These are phyloP conservation scores for Aphelenchoides fujianensis DNA, from an alignment of 1,140 invertebrate genomes.

Conservation along the genomic window DNA sequence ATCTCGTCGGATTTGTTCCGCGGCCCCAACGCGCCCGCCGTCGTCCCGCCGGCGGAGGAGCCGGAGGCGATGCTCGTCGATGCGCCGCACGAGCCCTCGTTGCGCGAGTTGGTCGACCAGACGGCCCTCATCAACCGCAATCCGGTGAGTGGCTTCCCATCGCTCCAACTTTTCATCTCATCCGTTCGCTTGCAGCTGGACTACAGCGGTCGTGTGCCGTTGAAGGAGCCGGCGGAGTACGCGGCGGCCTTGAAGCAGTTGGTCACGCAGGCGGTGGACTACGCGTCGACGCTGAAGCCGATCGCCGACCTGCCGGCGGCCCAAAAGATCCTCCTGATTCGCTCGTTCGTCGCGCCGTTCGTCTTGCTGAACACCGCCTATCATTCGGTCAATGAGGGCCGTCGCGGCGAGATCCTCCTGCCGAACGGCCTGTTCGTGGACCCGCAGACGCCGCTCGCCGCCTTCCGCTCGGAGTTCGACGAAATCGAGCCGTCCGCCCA, in stretches of 20 bases:
- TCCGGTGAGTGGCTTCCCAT: not conserved
- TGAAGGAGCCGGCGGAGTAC: slow-evolving; percentile 23
- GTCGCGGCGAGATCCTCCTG: slow-evolving; percentile 33
- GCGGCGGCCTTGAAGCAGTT: slow-evolving; percentile 44
- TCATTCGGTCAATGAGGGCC: slow-evolving; percentile 21
- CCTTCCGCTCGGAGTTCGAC: not conserved
- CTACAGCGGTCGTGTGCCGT: slow-evolving; percentile 40
- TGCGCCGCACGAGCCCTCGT: not conserved
- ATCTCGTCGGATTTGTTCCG: slow-evolving; percentile 40
- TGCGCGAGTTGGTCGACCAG: slow-evolving; percentile 12
- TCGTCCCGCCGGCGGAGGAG: too few relatives aligned
- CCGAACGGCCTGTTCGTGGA: slow-evolving; percentile 43
- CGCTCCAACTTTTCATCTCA: not conserved
- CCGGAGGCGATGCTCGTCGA: not conserved
- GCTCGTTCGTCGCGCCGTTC: slow-evolving; percentile 39
- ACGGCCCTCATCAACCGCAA: not conserved
- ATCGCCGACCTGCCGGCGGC: slow-evolving; percentile 51
- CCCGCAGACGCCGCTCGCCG: slow-evolving; percentile 20
- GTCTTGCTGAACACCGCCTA: slow-evolving; percentile 36
- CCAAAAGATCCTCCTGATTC: slow-evolving; percentile 45
- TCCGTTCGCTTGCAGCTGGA: slow-evolving; percentile 49
- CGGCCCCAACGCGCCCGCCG: not conserved
- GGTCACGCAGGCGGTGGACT: slow-evolving; percentile 56
- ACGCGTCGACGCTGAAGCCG: slow-evolving; percentile 61
- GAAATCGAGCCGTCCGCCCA: not conserved